These are phyloP conservation scores for Anagyrus pseudococci DNA, from an alignment of 2,888 invertebrate species.

Conservation along the genomic window DNA sequence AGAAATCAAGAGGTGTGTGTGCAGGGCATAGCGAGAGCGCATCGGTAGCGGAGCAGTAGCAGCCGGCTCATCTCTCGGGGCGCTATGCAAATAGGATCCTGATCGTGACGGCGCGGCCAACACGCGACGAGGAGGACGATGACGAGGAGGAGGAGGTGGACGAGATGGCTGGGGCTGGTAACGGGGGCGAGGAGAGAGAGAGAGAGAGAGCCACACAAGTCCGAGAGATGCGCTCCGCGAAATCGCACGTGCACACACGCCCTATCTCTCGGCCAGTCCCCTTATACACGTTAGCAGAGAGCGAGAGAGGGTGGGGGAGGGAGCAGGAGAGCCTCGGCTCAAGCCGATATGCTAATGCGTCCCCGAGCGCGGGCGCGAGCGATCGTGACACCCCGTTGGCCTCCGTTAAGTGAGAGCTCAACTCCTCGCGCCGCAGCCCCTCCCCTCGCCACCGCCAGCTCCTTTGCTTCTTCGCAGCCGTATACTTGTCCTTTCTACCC, in stretches of 20 bases:
- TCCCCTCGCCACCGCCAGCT: constrained; percentile 22
- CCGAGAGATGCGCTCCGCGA: constrained; percentile 44
- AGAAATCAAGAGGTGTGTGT: neutral
- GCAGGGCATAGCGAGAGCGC: constrained; percentile 3
- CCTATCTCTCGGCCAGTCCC: no score
- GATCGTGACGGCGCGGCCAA: constrained; percentile 59
- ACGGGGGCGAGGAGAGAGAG: constrained; percentile 48
- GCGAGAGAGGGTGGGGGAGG: no score
- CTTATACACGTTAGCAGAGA: neutral
- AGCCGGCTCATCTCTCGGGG: constrained; percentile 54
- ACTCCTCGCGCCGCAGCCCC: constrained; percentile 35
- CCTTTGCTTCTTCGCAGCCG: no score
- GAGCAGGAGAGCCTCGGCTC: no score
- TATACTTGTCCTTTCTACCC: neutral
- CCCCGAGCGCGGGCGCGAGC: constrained; percentile 39
- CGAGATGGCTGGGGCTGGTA: constrained; percentile 50
- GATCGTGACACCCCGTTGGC: constrained; percentile 59
- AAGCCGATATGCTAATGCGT: constrained; percentile 59
- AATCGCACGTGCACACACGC: neutral
- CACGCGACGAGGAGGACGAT: constrained; percentile 48
- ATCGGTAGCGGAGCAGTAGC: constrained; percentile 6
- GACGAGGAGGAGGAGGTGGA: constrained; percentile 11
- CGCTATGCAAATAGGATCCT: constrained; percentile 60
- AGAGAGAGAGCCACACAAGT: constrained; percentile 43
- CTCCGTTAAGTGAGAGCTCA: constrained; percentile 61